These are phyloP conservation scores for Lycia hirtaria DNA, from an alignment of 2,888 invertebrate species.

Conservation along the genomic window DNA sequence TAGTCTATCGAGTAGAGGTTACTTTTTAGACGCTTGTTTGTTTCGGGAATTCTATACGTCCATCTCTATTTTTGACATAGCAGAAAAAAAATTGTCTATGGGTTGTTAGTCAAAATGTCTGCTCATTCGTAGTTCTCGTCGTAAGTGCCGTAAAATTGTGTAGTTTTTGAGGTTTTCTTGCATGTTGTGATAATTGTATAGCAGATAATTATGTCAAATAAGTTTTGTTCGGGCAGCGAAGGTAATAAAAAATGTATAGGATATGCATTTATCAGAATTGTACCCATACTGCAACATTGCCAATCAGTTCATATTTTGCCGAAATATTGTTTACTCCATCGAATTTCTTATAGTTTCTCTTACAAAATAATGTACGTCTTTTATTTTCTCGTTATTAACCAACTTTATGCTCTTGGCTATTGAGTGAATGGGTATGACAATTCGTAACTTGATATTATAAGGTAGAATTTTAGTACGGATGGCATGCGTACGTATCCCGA, in stretches of 20 bases:
- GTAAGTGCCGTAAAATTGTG: slow-evolving; percentile 3
- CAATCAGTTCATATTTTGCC: neutral
- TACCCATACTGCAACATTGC: neutral
- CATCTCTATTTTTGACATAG: slow-evolving; percentile 11
- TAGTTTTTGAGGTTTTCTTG: neutral
- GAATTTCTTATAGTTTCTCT: neutral
- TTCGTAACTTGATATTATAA: neutral
- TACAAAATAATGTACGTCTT: neutral
- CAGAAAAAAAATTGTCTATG: neutral
- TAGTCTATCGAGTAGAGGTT: no score
- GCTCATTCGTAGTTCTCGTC: neutral
- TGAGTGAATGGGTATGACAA: neutral
- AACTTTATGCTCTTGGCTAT: neutral
- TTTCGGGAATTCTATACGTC: no score
- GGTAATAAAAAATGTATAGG: slow-evolving; percentile 7
- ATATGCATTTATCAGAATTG: neutral
- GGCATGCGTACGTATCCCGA: neutral
- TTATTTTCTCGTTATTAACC: neutral
- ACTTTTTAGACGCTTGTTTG: neutral
- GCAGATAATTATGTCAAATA: slow-evolving; percentile 17
- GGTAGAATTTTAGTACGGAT: no score
- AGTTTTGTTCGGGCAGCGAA: neutral
- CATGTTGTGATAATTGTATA: neutral
- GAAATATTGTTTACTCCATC: slow-evolving; percentile 8
- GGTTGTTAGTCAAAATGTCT: slow-evolving; percentile 17